Conservation (phyloP, 2,888 invertebrate species). For the Lumbricus terrestris region DNA sequence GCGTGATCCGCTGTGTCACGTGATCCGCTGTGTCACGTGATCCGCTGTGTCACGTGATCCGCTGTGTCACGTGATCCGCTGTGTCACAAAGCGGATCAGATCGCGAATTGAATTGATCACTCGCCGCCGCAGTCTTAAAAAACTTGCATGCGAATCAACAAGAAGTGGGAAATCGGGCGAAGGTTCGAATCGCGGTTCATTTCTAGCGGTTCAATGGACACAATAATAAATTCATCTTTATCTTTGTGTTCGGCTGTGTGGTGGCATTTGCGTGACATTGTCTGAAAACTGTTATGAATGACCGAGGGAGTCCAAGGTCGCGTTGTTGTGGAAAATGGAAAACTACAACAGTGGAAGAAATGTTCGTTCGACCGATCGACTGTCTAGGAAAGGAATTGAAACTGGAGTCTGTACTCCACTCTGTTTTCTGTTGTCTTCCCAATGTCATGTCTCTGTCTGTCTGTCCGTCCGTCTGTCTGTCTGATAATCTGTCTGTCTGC, state of each 20-base stretch:
- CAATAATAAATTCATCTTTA: not conserved
- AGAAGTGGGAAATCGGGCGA: not conserved
- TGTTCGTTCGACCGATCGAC: not conserved
- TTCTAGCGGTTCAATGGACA: not conserved
- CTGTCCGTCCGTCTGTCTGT: conserved; percentile 11
- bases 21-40: no score
- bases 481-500: conserved; percentile 22
- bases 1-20: no score
- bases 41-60: no score
- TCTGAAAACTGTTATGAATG: not conserved
- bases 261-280: conserved; percentile 3
- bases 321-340: not conserved
- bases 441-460: not conserved
- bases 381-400: not conserved
- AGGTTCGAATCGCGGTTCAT: not conserved
- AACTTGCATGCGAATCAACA: not conserved
- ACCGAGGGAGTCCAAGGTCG: not conserved
- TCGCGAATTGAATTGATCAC: not conserved
- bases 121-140: not conserved
- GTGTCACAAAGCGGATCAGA: not conserved
- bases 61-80: no score
- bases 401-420: not conserved
- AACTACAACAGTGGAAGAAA: not conserved
- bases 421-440: not conserved
- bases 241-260: not conserved